These are phyloP conservation scores for Araneus ventricosus DNA, from an alignment of 1,140 invertebrate species.

Conservation along the genomic window DNA sequence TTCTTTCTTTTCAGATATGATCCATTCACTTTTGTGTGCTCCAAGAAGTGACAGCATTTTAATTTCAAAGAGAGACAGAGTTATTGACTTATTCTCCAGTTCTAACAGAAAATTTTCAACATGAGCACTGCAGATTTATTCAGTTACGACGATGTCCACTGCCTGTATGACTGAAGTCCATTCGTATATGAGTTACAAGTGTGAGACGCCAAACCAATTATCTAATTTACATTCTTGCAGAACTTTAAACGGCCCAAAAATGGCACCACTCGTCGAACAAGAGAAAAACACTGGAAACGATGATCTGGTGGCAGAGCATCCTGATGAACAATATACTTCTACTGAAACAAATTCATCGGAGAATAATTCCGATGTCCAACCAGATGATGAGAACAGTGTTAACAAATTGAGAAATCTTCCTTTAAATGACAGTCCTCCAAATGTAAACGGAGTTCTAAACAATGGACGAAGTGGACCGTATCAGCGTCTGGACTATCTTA, in stretches of 20 bases:
- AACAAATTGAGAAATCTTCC: no score
- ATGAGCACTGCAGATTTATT: not conserved
- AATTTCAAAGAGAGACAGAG: not conserved
- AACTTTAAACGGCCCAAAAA: not conserved
- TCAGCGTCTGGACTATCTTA: not conserved
- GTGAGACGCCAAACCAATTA: not conserved
- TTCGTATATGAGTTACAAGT: constrained; percentile 50
- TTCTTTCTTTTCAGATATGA: constrained; percentile 37
- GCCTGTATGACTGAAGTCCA: constrained; percentile 36
- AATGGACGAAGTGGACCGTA: not conserved
- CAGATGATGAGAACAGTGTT: not conserved
- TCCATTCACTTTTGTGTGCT: not conserved
- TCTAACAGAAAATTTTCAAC: not conserved
- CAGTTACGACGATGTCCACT: constrained; percentile 22
- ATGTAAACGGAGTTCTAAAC: not conserved
- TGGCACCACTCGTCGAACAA: not conserved
- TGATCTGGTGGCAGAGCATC: not conserved
- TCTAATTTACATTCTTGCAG: not conserved
- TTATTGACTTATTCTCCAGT: no score
- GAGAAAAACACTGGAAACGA: not conserved
- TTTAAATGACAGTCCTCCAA: no score
- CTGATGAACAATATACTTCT: not conserved
- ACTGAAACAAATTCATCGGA: not conserved
- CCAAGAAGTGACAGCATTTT: not conserved
- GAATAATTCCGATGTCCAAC: not conserved